Evolutionary conservation across 2,888 invertebrate species (phyloP).

Genomic region (Sinentomon sp.): DNA sequence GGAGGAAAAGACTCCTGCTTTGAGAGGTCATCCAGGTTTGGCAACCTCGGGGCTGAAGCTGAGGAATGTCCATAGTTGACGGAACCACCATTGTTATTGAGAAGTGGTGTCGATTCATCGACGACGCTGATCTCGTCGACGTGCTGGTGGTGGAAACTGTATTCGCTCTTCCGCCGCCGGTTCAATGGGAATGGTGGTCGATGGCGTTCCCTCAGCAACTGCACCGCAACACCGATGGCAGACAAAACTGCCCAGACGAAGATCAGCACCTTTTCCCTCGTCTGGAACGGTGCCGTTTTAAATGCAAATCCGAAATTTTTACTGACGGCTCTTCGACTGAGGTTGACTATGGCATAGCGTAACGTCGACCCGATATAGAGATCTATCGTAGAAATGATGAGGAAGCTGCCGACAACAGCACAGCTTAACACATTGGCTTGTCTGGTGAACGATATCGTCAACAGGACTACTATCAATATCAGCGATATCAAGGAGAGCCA

Average conservation of each 20-base stretch:
- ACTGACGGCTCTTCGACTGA: slow-evolving; percentile 31
- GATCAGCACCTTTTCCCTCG: slow-evolving; percentile 28
- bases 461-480: slow-evolving; percentile 24
- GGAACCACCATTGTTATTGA: too few relatives aligned
- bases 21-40: too few relatives aligned
- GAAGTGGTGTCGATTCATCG: neutral
- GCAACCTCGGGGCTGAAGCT: too few relatives aligned
- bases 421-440: too few relatives aligned
- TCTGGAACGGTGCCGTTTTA: slow-evolving; percentile 30
- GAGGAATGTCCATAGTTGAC: too few relatives aligned
- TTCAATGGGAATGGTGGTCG: slow-evolving; percentile 35
- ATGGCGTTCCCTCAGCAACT: slow-evolving; percentile 27
- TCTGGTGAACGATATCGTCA: slow-evolving; percentile 25
- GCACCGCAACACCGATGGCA: slow-evolving; percentile 26
- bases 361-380: slow-evolving; percentile 33
- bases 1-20: too few relatives aligned
- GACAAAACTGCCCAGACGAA: slow-evolving; percentile 28
- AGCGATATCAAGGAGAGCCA: slow-evolving; percentile 31
- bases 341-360: slow-evolving; percentile 37
- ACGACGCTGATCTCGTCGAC: too few relatives aligned
- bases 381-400: slow-evolving; percentile 31
- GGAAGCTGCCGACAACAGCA: slow-evolving; percentile 37
- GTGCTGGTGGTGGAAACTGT: too few relatives aligned
- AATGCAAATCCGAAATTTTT: slow-evolving; percentile 29
- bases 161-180: too few relatives aligned